Conservation (phyloP, 2,888 invertebrate genomes). For the Drosophila yooni region DNA sequence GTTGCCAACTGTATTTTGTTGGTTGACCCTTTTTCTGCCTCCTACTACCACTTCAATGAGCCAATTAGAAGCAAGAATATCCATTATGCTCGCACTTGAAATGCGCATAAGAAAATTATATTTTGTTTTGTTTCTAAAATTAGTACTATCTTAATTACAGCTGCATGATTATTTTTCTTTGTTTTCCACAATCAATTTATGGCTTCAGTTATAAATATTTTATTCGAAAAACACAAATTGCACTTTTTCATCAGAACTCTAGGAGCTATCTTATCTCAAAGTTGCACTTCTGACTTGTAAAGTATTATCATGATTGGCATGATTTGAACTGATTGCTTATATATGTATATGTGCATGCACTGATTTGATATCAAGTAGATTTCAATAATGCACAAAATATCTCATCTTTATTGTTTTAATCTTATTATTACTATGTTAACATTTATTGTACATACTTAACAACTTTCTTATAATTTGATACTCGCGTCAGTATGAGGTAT, state of each 20-base stretch:
- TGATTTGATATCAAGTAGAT: not conserved
- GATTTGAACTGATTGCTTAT: not conserved
- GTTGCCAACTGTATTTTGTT: constrained; percentile 27
- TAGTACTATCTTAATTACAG: not conserved
- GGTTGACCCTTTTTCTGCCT: constrained; percentile 8
- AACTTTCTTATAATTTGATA: not conserved
- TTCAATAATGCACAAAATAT: not conserved
- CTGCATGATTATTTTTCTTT: not conserved
- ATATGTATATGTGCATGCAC: not conserved
- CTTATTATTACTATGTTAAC: not conserved
- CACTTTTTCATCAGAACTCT: too few relatives aligned
- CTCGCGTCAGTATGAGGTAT: not conserved
- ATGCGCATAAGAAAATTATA: not conserved
- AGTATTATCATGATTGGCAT: not conserved
- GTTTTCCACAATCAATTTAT: not conserved
- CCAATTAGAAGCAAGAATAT: constrained; percentile 43
- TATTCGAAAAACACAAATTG: not conserved
- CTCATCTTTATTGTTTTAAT: not conserved
- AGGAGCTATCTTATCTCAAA: constrained; percentile 1
- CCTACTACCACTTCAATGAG: constrained; percentile 9
- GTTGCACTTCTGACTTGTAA: not conserved
- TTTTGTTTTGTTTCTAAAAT: not conserved
- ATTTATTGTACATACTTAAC: not conserved
- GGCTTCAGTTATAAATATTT: not conserved
- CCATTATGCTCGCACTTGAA: constrained; percentile 6